Percentiles rank a stretch among this genome's conserved stretches.
phyloP scores from a whole-genome alignment of 2,113 vertebrate genomes.

The Mormoops blainvillei region DNA sequence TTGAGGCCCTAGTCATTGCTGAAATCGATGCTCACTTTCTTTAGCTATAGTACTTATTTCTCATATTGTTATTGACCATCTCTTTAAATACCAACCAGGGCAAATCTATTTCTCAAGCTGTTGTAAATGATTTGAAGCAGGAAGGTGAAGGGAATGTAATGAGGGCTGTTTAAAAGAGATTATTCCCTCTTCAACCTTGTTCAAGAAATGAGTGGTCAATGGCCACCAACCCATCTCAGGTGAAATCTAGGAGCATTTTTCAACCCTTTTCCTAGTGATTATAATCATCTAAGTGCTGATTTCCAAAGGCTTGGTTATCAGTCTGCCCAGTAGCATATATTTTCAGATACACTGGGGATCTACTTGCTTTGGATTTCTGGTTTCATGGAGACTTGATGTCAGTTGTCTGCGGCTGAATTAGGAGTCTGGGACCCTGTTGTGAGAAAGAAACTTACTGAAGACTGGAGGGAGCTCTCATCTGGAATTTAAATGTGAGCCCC shows the following conservation, averaged over 20 bases:
- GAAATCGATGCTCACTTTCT: slow-evolving; percentile 31
- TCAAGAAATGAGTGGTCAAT: not conserved
- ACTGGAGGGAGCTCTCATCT: not conserved
- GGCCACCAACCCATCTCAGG: not conserved
- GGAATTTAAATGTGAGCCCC: not conserved
- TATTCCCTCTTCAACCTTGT: not conserved
- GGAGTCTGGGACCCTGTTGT: not conserved
- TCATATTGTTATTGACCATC: slow-evolving; percentile 66
- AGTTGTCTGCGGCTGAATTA: not conserved
- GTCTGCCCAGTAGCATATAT: not conserved
- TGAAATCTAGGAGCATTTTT: not conserved
- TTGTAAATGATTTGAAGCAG: slow-evolving; percentile 26
- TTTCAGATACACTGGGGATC: not conserved
- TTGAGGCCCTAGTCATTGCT: not conserved
- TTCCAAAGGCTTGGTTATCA: slow-evolving; percentile 17
- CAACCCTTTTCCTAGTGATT: not conserved
- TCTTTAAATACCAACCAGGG: slow-evolving; percentile 58
- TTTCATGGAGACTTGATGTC: not conserved
- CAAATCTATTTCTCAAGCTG: slow-evolving; percentile 64
- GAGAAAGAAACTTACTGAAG: not conserved
- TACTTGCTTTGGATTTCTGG: not conserved
- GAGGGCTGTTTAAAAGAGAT: not conserved
- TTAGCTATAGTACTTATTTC: slow-evolving; percentile 60
- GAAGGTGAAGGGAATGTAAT: not conserved
- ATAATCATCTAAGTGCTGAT: not conserved